Base-by-base conservation (phyloP, 2,797 vertebrate species). In the Chrosomus eos region DNA sequence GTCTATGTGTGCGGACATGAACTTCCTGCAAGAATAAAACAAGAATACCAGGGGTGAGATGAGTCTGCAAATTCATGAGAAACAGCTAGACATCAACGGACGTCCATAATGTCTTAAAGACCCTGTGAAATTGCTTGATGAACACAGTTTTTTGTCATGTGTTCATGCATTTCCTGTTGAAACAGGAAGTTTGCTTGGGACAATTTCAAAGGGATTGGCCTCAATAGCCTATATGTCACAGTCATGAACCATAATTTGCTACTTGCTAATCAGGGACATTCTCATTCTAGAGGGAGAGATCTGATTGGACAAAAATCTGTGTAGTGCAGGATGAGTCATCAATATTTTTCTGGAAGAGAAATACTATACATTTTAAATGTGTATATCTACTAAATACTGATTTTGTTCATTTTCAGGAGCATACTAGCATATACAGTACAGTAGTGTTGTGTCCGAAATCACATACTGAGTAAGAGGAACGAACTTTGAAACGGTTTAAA, bases 1-100 rank as follows among this genome's bases (percentile, higher is more conserved):
- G 81, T 85, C 62, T 88, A 76, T 86, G 83, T 84, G 76, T 84
- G 86, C 75, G 84, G 67, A 85, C 40, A 75, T 85, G 68, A 74
- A 55, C 60, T 78, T 68, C 48, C 68, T 72, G 60, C 28, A 87
- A 87, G 83, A 87, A 78, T 71, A 85, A 33, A 67, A 86, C 40
- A 80, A 67, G 62, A 81, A 85, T 83, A 60, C 64, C 19, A 55
- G 40, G 72, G 62, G 33, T 36, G 71, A 80, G 18, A 83, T 71
- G 55, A 38, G 55, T 85, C 83, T 81, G 73, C 82, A 82, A 78
- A 87, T 51, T 67, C 68, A 43, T 70, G 36, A 80, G 66, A 68
- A 67, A 68, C 68, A 31, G 33, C 48, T 21, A 75, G 62, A 58
- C 10, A 3, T 62, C 23, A 75, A 40, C 16, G 19, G 16, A 73